These are phyloP conservation scores for Callocephalon fimbriatum DNA, from an alignment of 2,113 vertebrate genomes.

Conservation along the genomic window DNA sequence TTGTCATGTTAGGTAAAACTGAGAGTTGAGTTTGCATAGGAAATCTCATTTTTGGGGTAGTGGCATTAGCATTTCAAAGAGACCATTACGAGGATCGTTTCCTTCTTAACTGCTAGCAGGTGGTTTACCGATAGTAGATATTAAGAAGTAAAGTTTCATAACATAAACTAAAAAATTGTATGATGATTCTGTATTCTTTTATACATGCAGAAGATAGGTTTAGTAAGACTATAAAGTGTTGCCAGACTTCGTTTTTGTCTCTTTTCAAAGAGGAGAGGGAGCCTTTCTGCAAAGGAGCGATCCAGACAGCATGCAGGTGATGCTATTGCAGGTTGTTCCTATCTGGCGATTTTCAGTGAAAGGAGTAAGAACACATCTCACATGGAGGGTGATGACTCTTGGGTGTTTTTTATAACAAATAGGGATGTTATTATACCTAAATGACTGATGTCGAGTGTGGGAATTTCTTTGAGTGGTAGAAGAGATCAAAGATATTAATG, in stretches of 20 bases:
- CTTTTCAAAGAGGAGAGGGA: neutral
- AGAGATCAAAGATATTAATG: neutral
- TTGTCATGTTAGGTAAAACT: neutral
- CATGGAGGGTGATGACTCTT: accelerated
- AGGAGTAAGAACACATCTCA: neutral
- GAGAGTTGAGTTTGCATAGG: neutral
- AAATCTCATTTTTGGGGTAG: neutral
- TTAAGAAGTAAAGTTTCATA: neutral
- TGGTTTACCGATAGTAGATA: neutral
- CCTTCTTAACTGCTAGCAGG: neutral
- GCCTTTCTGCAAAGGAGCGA: neutral
- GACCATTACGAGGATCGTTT: neutral
- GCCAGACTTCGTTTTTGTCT: neutral
- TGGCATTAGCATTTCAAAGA: neutral
- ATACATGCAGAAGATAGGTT: neutral
- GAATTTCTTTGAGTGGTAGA: neutral
- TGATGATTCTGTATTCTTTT: neutral
- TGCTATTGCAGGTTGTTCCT: neutral
- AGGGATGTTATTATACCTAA: neutral
- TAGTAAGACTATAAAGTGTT: neutral
- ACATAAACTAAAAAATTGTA: neutral
- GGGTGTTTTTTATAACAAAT: neutral
- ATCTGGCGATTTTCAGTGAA: neutral
- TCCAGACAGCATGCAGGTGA: accelerated
- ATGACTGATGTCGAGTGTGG: neutral